A percentile compares a stretch with the other conserved stretches of the same genome.
Evolutionary conservation across 2,888 invertebrate species (phyloP).

Genomic region (Tortrix viridana): DNA sequence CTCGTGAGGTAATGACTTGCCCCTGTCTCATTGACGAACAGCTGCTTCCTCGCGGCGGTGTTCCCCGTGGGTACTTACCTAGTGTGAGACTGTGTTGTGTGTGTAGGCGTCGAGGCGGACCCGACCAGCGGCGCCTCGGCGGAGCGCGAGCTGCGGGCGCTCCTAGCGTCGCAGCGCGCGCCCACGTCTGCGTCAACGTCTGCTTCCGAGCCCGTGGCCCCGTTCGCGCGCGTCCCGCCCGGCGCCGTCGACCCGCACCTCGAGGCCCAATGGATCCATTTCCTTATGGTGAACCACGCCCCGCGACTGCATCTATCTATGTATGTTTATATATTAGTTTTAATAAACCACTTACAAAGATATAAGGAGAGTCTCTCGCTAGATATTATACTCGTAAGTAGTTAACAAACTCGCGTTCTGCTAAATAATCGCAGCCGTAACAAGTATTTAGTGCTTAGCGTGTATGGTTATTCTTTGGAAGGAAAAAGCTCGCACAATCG

Average conservation of each 20-base stretch:
- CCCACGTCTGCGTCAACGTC: conserved; percentile 36
- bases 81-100: not conserved
- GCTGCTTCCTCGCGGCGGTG: too few species aligned
- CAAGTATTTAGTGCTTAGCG: too few species aligned
- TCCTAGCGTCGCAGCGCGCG: conserved; percentile 55
- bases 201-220: not conserved
- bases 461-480: too few species aligned
- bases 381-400: too few species aligned
- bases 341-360: conserved; percentile 66
- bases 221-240: conserved; percentile 48
- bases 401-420: too few species aligned
- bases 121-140: conserved; percentile 52
- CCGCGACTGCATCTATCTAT: conserved; percentile 45
- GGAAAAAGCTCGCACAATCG: too few species aligned
- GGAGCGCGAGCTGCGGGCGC: conserved; percentile 63
- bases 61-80: too few species aligned
- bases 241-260: conserved; percentile 51
- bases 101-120: conserved; percentile 17
- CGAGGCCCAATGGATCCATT: conserved; percentile 60
- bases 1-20: too few species aligned
- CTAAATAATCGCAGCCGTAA: too few species aligned
- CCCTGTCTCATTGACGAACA: too few species aligned
- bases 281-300: conserved; percentile 53
- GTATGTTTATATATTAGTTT: conserved; percentile 54
- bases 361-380: conserved; percentile 49